These are phyloP conservation scores for Narcine bancroftii DNA, from an alignment of 2,113 vertebrate species.

Conservation along the genomic window DNA sequence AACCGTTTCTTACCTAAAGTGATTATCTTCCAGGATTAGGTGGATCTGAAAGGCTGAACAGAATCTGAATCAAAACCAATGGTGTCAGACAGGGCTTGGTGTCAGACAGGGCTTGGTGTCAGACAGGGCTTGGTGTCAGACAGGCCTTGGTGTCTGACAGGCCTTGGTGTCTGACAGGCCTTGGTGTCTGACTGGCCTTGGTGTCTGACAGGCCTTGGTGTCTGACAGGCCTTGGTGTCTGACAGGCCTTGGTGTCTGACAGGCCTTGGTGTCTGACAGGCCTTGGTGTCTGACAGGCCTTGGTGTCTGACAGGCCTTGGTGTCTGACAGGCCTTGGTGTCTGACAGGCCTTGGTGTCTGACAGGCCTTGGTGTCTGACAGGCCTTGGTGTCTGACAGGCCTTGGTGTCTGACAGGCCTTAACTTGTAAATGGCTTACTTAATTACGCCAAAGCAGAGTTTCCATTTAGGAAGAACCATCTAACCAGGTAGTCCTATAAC, in stretches of 20 bases:
- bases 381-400: neutral
- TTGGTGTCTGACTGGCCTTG: too few species aligned
- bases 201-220: neutral
- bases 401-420: neutral
- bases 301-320: neutral
- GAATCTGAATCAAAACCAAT: neutral
- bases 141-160: neutral
- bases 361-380: neutral
- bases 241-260: slow-evolving; percentile 6
- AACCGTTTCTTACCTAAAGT: neutral
- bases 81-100: neutral
- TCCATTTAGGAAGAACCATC: neutral
- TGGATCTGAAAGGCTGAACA: neutral
- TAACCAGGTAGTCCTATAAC: neutral
- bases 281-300: too few species aligned
- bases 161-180: too few species aligned
- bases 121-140: too few species aligned
- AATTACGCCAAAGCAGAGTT: neutral
- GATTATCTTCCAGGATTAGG: neutral
- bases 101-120: neutral
- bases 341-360: neutral
- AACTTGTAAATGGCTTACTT: neutral
- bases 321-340: neutral
- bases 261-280: neutral
- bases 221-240: neutral